Evolutionary conservation across 2,797 vertebrate species (phyloP), one percentile per base, ranked within the genome.

Genomic region (Uromys caudimaculatus): DNA sequence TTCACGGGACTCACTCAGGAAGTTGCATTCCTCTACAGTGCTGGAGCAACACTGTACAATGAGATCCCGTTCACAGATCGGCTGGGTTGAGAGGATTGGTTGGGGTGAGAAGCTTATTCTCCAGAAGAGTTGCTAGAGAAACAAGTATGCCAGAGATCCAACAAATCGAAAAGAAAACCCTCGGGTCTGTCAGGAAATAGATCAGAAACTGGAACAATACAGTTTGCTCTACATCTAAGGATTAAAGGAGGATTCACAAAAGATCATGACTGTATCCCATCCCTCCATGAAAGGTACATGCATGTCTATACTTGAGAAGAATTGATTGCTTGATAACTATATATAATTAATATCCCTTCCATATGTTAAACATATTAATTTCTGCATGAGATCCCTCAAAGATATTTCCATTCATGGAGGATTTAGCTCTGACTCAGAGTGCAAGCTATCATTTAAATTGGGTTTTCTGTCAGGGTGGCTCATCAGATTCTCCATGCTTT

Each of bases 361-460:
- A 77, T 35, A 77, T 47, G 32, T 16, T 87, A 93, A 92, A 64
- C 52, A 2, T 1, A n/a, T 56, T 94, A 1, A 78, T 89, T 35
- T 96, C 76, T 77, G 50, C 83, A 67, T 71, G 76, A 95, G 52
- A 92, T 8, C 1, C 6, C 2, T 10, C 77, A 78, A 44, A 67
- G 13, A 89, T 35, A 88, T 71, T 87, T 67, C 11, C 83, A 54
- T 14, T 38, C 47, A 92, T n/a, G 4, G 7, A 44, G 88, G 9
- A 79, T 50, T 64, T 91, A 60, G 17, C 19, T 89, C 38, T 93
- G 82, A 58, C 16, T 90, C 21, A 94, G 64, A 94, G 32, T 85
- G 2, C 12, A 95, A 76, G 23, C 76, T 56, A 17, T 58, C 64
- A 85, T 92, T 92, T 93, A 96, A 84, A 71, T 58, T 88, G 90